phyloP scores from a whole-genome alignment of 2,888 invertebrate genomes.

The Smittia aterrima region DNA sequence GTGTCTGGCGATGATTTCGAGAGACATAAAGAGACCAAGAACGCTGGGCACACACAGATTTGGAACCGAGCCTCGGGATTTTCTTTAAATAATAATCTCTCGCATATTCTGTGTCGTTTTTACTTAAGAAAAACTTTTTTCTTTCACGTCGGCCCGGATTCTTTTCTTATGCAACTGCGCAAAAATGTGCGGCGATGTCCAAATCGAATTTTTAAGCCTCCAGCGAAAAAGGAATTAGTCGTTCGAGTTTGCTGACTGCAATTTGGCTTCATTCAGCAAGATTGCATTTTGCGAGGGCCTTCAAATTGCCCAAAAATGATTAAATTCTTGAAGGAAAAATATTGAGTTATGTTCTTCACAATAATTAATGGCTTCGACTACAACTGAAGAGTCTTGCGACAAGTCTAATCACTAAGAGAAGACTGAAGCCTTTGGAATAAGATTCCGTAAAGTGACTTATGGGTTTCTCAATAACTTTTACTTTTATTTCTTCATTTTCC shows the following conservation, averaged over 20 bases:
- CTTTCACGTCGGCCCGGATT: neutral
- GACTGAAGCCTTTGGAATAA: too few species aligned
- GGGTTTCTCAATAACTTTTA: neutral
- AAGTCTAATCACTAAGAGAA: constrained; percentile 12
- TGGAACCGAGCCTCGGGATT: constrained; percentile 35
- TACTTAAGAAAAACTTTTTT: neutral
- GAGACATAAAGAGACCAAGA: neutral
- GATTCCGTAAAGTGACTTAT: constrained; percentile 5
- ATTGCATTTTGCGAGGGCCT: neutral
- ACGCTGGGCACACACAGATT: constrained; percentile 21
- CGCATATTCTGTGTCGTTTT: constrained; percentile 23
- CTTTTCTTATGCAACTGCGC: constrained; percentile 15
- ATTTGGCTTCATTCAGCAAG: constrained; percentile 23
- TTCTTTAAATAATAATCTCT: constrained; percentile 40
- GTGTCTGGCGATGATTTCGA: constrained; percentile 5
- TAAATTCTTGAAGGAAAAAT: neutral
- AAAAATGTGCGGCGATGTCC: constrained; percentile 8
- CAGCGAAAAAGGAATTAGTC: constrained; percentile 40
- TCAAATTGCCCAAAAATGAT: constrained; percentile 18
- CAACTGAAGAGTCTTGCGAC: too few species aligned
- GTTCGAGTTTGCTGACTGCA: constrained; percentile 26
- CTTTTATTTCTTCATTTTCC: constrained; percentile 8
- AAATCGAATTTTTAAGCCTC: constrained; percentile 42
- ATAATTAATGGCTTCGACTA: too few species aligned
- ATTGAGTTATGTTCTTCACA: too few species aligned